Conservation (phyloP, 2,113 vertebrate species). For the Forbesichthys papilliferus region DNA sequence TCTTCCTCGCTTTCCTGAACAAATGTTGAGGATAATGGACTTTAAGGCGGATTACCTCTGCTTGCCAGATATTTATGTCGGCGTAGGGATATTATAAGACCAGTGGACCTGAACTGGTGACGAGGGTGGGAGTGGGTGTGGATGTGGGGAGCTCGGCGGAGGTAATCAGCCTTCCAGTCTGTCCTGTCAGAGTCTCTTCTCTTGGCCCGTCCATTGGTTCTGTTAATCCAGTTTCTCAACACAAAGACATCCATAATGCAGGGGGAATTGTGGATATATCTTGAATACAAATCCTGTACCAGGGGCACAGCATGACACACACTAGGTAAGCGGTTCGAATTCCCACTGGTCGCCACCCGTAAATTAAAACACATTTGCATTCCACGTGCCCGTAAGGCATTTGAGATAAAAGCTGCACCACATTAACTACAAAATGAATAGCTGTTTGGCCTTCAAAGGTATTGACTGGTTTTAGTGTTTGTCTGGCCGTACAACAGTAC, state of each 20-base stretch:
- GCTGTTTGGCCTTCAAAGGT: not conserved
- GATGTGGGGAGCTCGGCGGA: conserved; percentile 28
- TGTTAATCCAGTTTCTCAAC: conserved; percentile 28
- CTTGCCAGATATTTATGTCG: conserved; percentile 46
- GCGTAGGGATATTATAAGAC: conserved; percentile 22
- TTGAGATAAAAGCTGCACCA: not conserved
- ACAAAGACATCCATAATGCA: conserved; percentile 18
- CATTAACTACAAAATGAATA: not conserved
- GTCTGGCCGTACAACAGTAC: not conserved
- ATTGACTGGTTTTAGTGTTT: not conserved
- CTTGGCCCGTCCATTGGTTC: conserved; percentile 13
- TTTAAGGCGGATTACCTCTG: conserved; percentile 43
- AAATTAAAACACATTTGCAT: not conserved
- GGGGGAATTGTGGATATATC: not conserved
- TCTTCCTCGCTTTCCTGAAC: conserved; percentile 28
- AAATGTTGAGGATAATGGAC: conserved; percentile 56
- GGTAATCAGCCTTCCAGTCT: conserved; percentile 38
- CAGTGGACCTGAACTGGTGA: conserved; percentile 5
- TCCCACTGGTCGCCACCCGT: not conserved
- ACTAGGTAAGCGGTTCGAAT: not conserved
- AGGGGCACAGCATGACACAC: not conserved
- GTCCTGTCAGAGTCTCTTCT: not conserved
- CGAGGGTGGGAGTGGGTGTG: not conserved
- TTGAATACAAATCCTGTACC: not conserved
- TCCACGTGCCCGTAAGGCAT: not conserved